Evolutionary conservation across 2,888 invertebrate species (phyloP), one percentile per base, ranked within the genome.

Genomic region (Leptogaster cylindrica): DNA sequence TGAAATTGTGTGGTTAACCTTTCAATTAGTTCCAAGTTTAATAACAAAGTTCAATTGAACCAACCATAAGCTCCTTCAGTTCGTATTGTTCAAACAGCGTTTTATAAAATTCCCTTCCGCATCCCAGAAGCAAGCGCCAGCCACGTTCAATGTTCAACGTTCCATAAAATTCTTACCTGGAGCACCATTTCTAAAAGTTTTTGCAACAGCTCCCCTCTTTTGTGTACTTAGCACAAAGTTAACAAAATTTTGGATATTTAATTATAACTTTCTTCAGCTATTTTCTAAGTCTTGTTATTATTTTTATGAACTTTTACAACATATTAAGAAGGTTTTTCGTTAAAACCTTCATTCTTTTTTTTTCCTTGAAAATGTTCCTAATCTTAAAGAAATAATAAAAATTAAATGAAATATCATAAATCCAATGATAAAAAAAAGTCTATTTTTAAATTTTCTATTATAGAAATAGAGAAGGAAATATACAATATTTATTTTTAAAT

Each of bases 221-320:
- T 36, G 36, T 36, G 36, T 36, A 36, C 36, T 36, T 36, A n/a
- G 36, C 36, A 36, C n/a, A 36, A 36, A 36, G 36, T 36, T 36
- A 36, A 36, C 36, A 36, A 36, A 36, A n/a, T n/a, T n/a, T 36
- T 36, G n/a, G n/a, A 36, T 36, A 36, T 36, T 36, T 36, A 36
- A 36, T 36, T 36, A 36, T 14, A 36, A 36, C 36, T 36, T 36
- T 10, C 2, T 36, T n/a, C 12, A 36, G 10, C 4, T n/a, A 6
- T 14, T 36, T n/a, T n/a, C n/a, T n/a, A n/a, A n/a, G n/a, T n/a
- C n/a, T n/a, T n/a, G n/a, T n/a, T n/a, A n/a, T n/a, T n/a, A n/a
- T n/a, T n/a, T n/a, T n/a, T n/a, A n/a, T n/a, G n/a, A n/a, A n/a
- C n/a, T n/a, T n/a, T n/a, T n/a, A n/a, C n/a, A n/a, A n/a, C n/a